Base-by-base conservation (phyloP, 2,113 vertebrate species). In the Marcusenius ussheri region DNA sequence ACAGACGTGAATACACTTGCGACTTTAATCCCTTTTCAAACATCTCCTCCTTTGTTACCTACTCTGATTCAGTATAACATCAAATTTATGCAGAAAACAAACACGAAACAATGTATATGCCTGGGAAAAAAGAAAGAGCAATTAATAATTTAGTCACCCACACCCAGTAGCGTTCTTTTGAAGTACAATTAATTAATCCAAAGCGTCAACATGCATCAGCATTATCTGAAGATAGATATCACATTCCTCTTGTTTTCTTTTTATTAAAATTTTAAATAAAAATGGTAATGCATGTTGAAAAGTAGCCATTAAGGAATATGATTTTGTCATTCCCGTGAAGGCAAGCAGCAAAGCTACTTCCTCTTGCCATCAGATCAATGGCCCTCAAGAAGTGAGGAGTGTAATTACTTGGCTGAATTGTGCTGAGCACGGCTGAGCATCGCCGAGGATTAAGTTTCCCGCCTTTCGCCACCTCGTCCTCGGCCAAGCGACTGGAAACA, bases 391-490 rank as follows among this genome's bases (percentile, higher is more conserved):
- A 93, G 10, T 92, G 91, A 88, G 85, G 93, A 91, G 94, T 93
- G 91, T 94, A 95, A 97, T 96, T 95, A 95, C 92, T 92, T 91
- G 70, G 90, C 92, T 92, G 94, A 96, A 95, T 95, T 94, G 92
- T 90, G n/a, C 86, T 92, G 94, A 96, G 94, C 92, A 92, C 92
- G 94, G 94, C 92, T 87, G 92, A 95, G 95, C 94, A 94, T 93
- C 94, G 93, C 94, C 0, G 0, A 91, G 95, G 96, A 96, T 95
- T 94, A 95, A 93, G 94, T 95, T 94, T 93, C 97, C 94, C 93
- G 92, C 95, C 95, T 97, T 95, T 97, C 96, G 94, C 95, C 97
- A 97, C 96, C 94, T 96, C 92, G 92, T 96, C 96, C 95, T 96
- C 94, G 95, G 95, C 95, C 95, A 94, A 96, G 96, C 93, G 93